Base-by-base conservation (phyloP, 1,140 invertebrate genomes). In the Drosophila tropicalis region DNA sequence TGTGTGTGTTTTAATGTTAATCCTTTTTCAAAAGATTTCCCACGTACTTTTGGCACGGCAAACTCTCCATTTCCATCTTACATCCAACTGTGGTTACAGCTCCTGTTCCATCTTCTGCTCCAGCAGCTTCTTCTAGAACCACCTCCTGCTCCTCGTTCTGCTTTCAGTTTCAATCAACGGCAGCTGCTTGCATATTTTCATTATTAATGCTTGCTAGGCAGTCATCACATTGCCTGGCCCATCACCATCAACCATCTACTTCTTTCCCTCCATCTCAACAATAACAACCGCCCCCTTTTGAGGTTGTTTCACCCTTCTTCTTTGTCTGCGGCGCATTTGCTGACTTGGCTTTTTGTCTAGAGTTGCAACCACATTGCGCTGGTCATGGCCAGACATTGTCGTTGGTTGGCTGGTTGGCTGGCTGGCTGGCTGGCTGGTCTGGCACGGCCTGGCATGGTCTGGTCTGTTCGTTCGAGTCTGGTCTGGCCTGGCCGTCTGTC, bases 281-380 rank as follows among this genome's bases (percentile, higher is more conserved):
- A 29, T 29, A 29, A 22, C 51, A 32, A 19, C 19, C 51, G 40
- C 51, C 56, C 32, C 39, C 64, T 25, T 15, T 40, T 40, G 56
- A 47, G 44, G 44, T 47, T 17, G 44, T 12, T 19, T 19, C 7
- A 22, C 67, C 36, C 74, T 51, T 4, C 60, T 69, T 47, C 62
- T 51, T 29, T 12, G 75, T 77, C 74, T 77, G 74, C 44, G 82
- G 75, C 83, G 67, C 76, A 82, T 79, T 79, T 79, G 83, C 82
- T 87, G 82, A 86, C 83, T 86, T 87, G 83, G 79, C 83, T 86
- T 86, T 86, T 86, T 87, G 83, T 86, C 83, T 86, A 87, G 83
- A 86, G 76, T 77, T 87, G 83, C 83, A 86, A 87, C 83, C 83
- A 87, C 83, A 86, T 86, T 86, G 83, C 79, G 83, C 74, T 87